Evolutionary conservation across 53 echinoderm and acorn worm species (phyloP), one percentile per base, ranked within the genome.

Genomic region (Hippasteria phrygiana): DNA sequence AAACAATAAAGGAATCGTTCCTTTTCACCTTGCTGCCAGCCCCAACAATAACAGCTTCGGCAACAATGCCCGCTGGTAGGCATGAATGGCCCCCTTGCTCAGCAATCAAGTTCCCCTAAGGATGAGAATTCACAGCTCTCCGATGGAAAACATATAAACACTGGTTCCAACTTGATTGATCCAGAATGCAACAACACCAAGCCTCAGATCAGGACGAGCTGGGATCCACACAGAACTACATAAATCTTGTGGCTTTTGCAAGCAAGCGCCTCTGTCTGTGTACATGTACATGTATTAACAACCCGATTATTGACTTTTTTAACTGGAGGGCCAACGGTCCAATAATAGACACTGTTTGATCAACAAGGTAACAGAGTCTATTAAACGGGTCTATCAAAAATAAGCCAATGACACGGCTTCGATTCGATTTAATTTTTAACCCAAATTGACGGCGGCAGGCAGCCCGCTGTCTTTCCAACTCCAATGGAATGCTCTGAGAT

Each of bases 391-490:
- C 47, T 26, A 82, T 59, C 45, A 43, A 28, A 5, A 17, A 81
- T 26, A 10, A 36, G 8, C 65, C 82, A 65, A 82, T 82, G 82
- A 43, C 64, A 50, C 32, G 20, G 75, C 75, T 63, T 32, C 16
- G 45, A 82, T 82, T 82, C 64, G 27, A 82, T 82, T 82, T 65
- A 82, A 82, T 82, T 82, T 63, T 82, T 42, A 82, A 82, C 82
- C 50, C 50, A 66, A 82, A 82, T 82, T 66, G 65, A 46, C 64
- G 14, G 66, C 32, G 82, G 66, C 82, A 66, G 82, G 65, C 43
- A 65, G 22, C 82, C 33, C 20, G 82, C 82, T 62, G 37, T 28
- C 13, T 35, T 77, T 55, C 79, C 62, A 28, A 20, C n/a, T 4
- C 59, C 12, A 9, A 22, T 20, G 76, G 76, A 76, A 76, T 76